Conservation (phyloP, 2,888 invertebrate species). For the Plagiodera versicolora region DNA sequence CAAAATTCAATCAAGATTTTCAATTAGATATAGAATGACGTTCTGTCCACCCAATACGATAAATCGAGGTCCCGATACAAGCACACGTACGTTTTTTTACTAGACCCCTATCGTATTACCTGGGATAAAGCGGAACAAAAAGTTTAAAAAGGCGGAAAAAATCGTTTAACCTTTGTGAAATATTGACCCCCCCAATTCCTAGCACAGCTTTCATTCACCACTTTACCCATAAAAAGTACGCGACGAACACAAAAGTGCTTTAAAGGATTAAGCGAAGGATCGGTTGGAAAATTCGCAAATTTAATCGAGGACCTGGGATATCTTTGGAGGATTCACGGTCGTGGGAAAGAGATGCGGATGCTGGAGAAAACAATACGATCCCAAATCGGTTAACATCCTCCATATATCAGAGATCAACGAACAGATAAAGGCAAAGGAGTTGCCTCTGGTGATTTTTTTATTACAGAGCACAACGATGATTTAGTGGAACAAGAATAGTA, state of each 20-base stretch:
- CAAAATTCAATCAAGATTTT: slow-evolving; percentile 24
- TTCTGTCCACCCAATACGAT: slow-evolving; percentile 18
- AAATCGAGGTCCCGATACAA: slow-evolving; percentile 17
- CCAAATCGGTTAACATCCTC: slow-evolving; percentile 8
- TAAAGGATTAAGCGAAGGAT: slow-evolving; percentile 30
- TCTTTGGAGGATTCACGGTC: slow-evolving; percentile 31
- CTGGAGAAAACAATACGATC: slow-evolving; percentile 10
- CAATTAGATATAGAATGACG: slow-evolving; percentile 22
- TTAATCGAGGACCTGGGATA: slow-evolving; percentile 27
- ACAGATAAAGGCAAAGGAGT: background rate
- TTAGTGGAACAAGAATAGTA: background rate
- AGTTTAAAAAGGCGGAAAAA: slow-evolving; percentile 44
- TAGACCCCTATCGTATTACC: slow-evolving; percentile 39
- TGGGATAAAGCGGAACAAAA: slow-evolving; percentile 37
- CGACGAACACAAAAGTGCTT: slow-evolving; percentile 19
- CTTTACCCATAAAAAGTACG: slow-evolving; percentile 30
- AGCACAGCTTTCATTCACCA: slow-evolving; percentile 31
- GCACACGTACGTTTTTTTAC: slow-evolving; percentile 32
- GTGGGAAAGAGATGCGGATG: slow-evolving; percentile 32
- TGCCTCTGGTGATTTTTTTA: background rate
- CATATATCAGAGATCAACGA: slow-evolving; percentile 1
- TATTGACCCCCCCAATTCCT: slow-evolving; percentile 37
- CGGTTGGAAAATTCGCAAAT: slow-evolving; percentile 26
- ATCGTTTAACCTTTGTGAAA: slow-evolving; percentile 45
- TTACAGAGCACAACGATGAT: background rate